These are phyloP conservation scores for Sphinx pinastri DNA, from an alignment of 2,888 invertebrate genomes.

Conservation along the genomic window DNA sequence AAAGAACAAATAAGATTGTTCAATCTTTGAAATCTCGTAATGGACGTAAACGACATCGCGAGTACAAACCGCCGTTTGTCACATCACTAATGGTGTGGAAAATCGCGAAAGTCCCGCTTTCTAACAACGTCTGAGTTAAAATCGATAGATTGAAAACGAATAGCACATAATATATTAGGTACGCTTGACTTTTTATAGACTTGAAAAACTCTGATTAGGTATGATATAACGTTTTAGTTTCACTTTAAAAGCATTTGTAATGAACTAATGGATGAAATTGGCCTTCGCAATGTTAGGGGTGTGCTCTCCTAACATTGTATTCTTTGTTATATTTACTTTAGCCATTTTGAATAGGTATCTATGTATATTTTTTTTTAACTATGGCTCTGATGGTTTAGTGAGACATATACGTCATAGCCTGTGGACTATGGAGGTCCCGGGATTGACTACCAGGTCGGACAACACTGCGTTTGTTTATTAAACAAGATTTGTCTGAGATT, in stretches of 20 bases:
- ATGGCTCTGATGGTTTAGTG: too few species aligned
- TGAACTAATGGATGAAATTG: not conserved
- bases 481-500: too few species aligned
- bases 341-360: too few species aligned
- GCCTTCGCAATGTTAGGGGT: not conserved
- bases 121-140: conserved; percentile 63
- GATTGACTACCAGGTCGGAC: too few species aligned
- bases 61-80: conserved; percentile 77
- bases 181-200: conserved; percentile 41
- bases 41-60: conserved; percentile 75
- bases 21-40: conserved; percentile 74
- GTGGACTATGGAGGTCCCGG: too few species aligned
- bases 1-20: conserved; percentile 70
- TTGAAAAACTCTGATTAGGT: conserved; percentile 10
- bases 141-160: conserved; percentile 67
- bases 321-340: not conserved
- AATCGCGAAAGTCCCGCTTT: conserved; percentile 72
- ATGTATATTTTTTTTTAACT: too few species aligned
- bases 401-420: too few species aligned
- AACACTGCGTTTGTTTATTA: too few species aligned
- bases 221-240: conserved; percentile 6
- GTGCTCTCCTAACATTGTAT: not conserved
- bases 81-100: conserved; percentile 76
- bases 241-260: not conserved
- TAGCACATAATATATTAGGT: conserved; percentile 56